Percentiles rank a stretch among this genome's conserved stretches.
Evolutionary conservation across 2,888 invertebrate species (phyloP).

Genomic region (Eupithecia inturbata): DNA sequence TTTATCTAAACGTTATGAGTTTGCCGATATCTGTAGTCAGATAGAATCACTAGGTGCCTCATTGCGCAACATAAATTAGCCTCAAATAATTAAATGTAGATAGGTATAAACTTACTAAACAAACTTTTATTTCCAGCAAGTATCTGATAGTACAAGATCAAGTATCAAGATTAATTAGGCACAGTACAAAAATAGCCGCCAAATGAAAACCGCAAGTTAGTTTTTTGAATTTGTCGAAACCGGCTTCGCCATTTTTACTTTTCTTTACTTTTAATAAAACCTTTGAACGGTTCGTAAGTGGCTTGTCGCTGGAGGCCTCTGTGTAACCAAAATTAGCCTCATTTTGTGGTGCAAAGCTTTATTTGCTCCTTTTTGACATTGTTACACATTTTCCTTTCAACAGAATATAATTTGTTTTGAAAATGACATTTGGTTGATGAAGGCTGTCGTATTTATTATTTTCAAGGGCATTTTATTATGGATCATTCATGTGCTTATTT

Average conservation of each 20-base stretch:
- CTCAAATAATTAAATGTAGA: not conserved
- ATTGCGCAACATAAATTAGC: not conserved
- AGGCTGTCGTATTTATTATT: conserved; percentile 56
- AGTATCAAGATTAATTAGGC: conserved; percentile 24
- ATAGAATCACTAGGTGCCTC: not conserved
- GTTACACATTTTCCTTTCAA: not conserved
- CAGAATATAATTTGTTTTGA: not conserved
- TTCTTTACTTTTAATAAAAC: conserved; percentile 58
- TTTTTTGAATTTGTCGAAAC: conserved; percentile 19
- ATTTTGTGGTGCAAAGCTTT: conserved; percentile 25
- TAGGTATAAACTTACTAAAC: not conserved
- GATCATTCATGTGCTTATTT: conserved; percentile 34
- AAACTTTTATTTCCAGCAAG: not conserved
- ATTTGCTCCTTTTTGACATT: not conserved
- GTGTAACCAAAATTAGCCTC: conserved; percentile 48
- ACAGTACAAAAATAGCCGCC: conserved; percentile 21
- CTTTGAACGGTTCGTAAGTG: conserved; percentile 60
- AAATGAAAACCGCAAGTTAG: conserved; percentile 23
- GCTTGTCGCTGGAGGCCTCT: conserved; percentile 56
- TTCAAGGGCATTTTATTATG: conserved; percentile 6
- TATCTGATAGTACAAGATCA: not conserved
- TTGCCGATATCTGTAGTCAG: not conserved
- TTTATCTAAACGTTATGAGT: no score
- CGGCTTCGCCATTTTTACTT: conserved; percentile 43
- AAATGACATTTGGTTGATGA: conserved; percentile 61